phyloP scores from a whole-genome alignment of 2,797 vertebrate species.

The Acanthis flammea region DNA sequence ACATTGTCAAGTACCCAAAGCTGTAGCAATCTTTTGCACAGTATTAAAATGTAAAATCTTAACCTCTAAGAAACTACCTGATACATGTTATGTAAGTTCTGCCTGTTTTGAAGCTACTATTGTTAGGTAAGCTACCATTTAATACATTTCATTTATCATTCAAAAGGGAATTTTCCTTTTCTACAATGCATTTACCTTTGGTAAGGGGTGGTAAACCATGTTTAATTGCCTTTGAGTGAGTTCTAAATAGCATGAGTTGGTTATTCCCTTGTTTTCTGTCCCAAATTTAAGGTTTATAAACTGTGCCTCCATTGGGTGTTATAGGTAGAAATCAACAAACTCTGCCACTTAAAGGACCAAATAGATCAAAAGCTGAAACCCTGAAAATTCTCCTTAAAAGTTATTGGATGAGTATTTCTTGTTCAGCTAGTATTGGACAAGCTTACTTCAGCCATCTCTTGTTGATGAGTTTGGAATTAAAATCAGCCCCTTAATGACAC shows the following conservation, averaged over 20 bases:
- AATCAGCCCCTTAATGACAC: neutral
- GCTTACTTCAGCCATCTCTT: neutral
- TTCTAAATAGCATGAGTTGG: neutral
- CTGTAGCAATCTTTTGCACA: slow-evolving; percentile 26
- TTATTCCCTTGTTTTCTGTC: neutral
- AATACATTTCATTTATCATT: neutral
- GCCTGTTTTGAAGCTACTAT: neutral
- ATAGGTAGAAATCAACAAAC: neutral
- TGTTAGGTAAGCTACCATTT: neutral
- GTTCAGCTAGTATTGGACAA: neutral
- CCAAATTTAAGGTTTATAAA: neutral
- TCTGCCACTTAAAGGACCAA: neutral
- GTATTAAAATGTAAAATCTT: neutral
- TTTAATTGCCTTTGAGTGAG: neutral
- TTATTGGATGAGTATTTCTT: neutral
- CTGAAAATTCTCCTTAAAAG: neutral
- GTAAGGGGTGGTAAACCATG: neutral
- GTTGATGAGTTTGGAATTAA: neutral
- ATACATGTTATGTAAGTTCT: neutral
- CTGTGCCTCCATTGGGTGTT: neutral
- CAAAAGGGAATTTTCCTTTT: neutral
- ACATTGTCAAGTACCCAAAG: neutral
- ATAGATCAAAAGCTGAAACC: neutral
- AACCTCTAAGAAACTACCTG: neutral
- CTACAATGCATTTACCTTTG: neutral